Conservation (phyloP, 30 jellyfish, hydroid and myxozoan species). For the Pseudorhiza aurosa region DNA sequence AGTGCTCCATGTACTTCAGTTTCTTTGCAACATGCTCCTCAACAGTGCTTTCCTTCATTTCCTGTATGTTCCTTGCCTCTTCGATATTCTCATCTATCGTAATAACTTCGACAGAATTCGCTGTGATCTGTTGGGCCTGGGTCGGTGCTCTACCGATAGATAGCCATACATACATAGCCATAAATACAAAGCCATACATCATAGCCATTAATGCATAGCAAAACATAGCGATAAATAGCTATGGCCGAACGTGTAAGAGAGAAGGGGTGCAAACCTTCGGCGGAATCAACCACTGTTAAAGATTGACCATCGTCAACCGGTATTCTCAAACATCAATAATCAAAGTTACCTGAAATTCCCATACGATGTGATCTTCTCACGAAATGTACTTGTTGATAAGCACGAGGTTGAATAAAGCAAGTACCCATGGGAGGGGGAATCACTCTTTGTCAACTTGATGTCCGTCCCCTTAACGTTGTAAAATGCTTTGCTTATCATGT, state of each 20-base stretch:
- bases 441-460: slow-evolving; percentile 34
- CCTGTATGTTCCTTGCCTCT: slow-evolving; percentile 14
- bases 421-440: neutral
- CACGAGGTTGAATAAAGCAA: slow-evolving; percentile 24
- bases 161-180: too few relatives aligned
- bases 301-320: too few relatives aligned
- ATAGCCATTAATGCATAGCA: too few relatives aligned
- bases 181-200: too few relatives aligned
- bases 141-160: too few relatives aligned
- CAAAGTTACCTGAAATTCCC: slow-evolving; percentile 59
- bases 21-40: slow-evolving; percentile 19
- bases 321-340: too few relatives aligned
- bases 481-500: slow-evolving; percentile 58
- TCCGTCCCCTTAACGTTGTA: slow-evolving; percentile 23
- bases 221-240: too few relatives aligned
- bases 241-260: too few relatives aligned
- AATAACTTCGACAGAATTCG: slow-evolving; percentile 26
- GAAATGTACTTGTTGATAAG: slow-evolving; percentile 24
- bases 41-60: neutral
- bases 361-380: slow-evolving; percentile 12
- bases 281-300: too few relatives aligned
- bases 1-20: neutral
- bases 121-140: slow-evolving; percentile 1
- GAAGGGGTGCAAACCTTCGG: too few relatives aligned
- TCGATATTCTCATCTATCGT: slow-evolving; percentile 24